Conservation (phyloP, 2,797 vertebrate species). For the Crenuchus spilurus region DNA sequence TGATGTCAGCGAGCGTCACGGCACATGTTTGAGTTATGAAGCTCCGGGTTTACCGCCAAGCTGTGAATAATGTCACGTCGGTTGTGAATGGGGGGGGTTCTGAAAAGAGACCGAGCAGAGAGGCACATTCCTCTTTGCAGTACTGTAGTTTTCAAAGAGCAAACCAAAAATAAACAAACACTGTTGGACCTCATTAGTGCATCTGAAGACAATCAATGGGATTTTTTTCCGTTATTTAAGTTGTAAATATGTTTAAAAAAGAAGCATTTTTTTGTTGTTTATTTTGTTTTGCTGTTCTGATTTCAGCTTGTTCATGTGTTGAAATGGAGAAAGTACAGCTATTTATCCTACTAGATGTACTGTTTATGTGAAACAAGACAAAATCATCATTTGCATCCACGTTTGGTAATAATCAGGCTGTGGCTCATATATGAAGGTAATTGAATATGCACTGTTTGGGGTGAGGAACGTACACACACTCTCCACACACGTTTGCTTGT, state of each 20-base stretch:
- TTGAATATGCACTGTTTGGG: constrained; percentile 31
- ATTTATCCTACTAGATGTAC: too few species aligned
- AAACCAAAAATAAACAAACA: constrained; percentile 36
- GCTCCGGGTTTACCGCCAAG: constrained; percentile 31
- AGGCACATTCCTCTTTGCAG: constrained; percentile 15
- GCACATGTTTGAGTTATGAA: constrained; percentile 49
- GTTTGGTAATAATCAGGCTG: constrained; percentile 35
- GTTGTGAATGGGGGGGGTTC: constrained; percentile 57
- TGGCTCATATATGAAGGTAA: constrained; percentile 45
- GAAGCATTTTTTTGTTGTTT: constrained; percentile 54
- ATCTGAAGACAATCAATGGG: constrained; percentile 55
- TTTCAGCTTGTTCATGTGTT: neutral
- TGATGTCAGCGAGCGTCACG: constrained; percentile 44
- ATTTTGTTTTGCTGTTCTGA: constrained; percentile 49
- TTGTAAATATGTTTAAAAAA: constrained; percentile 66
- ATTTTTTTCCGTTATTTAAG: constrained; percentile 47
- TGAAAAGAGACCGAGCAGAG: neutral
- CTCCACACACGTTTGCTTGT: constrained; percentile 35
- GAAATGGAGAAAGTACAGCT: neutral
- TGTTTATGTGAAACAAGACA: too few species aligned
- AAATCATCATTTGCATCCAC: neutral
- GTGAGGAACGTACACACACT: constrained; percentile 32
- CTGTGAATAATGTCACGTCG: constrained; percentile 59
- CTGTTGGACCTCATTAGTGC: constrained; percentile 37
- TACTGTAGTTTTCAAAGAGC: constrained; percentile 10